These are phyloP conservation scores for Philaethria dido DNA, from an alignment of 2,888 invertebrate genomes.

Conservation along the genomic window DNA sequence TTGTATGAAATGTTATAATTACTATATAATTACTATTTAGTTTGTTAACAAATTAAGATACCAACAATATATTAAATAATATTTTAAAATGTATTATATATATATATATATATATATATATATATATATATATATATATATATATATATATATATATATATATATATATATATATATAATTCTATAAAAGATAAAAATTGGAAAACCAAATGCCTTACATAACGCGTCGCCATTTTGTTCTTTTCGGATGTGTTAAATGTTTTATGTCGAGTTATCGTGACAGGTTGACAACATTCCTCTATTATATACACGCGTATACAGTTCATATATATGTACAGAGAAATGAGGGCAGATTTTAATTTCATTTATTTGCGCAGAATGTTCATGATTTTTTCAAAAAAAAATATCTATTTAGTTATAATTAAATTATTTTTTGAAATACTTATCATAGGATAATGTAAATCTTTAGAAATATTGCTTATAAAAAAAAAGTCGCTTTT, in stretches of 20 bases:
- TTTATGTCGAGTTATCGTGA: conserved; percentile 19
- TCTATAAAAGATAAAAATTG: background rate
- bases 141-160: too few species aligned
- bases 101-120: too few species aligned
- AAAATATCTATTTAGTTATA: background rate
- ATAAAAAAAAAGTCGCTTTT: background rate
- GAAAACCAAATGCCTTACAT: background rate
- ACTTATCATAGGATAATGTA: background rate
- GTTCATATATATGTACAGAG: background rate
- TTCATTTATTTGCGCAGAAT: background rate
- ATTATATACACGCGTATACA: background rate
- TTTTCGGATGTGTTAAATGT: conserved; percentile 14
- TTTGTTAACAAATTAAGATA: too few species aligned
- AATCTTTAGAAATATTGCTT: background rate
- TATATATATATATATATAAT: too few species aligned
- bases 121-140: too few species aligned
- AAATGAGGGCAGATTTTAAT: background rate
- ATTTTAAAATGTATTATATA: too few species aligned
- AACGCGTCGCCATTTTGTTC: conserved; percentile 14
- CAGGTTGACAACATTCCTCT: conserved; percentile 4
- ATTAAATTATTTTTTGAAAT: background rate
- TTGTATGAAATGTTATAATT: background rate
- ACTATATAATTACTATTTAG: background rate
- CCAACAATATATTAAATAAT: too few species aligned
- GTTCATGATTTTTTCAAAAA: background rate